A percentile compares a stretch with the other conserved stretches of the same genome.
phyloP scores from a whole-genome alignment of 2,797 vertebrate genomes.

The Macrochelys suwanniensis region DNA sequence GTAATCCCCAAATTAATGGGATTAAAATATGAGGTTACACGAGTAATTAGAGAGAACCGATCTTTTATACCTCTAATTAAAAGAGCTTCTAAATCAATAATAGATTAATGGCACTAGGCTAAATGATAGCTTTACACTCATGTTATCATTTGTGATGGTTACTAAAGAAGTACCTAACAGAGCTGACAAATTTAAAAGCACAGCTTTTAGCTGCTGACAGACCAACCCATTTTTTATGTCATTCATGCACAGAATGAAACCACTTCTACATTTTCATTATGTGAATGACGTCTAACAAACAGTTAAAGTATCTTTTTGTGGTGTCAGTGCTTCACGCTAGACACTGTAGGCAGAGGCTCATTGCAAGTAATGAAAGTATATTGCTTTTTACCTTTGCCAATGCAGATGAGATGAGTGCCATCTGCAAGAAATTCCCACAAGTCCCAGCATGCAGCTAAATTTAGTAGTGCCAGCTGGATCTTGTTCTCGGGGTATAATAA shows the following conservation, averaged over 20 bases:
- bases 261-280: neutral
- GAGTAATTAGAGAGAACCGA: neutral
- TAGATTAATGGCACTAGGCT: neutral
- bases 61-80: constrained; percentile 1
- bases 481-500: constrained; percentile 46
- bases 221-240: neutral
- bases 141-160: neutral
- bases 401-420: constrained; percentile 25
- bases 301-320: neutral
- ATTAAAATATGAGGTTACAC: too few relatives aligned
- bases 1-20: neutral
- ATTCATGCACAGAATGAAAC: neutral
- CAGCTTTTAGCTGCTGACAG: neutral
- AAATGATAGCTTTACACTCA: neutral
- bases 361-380: constrained; percentile 48
- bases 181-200: neutral
- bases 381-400: constrained; percentile 55
- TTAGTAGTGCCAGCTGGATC: constrained; percentile 49
- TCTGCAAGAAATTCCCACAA: constrained; percentile 49
- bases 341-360: neutral
- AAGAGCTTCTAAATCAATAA: constrained; percentile 6
- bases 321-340: neutral
- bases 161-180: neutral
- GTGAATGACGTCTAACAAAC: neutral
- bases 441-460: constrained; percentile 45